Conservation (phyloP, 1,140 invertebrate species). For the Macrotrachela quadricornifera region DNA sequence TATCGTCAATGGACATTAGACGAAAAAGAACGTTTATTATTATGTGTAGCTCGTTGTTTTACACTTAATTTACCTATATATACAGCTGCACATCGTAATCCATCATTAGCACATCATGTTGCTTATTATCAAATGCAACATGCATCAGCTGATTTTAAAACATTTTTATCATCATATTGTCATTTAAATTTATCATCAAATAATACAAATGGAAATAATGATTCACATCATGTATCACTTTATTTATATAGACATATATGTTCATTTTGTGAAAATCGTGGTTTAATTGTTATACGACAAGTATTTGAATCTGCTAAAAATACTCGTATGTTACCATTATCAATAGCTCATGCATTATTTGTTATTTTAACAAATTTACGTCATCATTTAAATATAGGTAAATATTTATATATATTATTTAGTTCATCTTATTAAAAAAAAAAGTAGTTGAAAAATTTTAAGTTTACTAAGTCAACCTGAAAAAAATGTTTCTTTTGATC, state of each 20-base stretch:
- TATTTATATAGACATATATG: background rate
- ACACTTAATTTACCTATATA: constrained; percentile 3
- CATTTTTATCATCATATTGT: background rate
- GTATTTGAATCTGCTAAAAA: no score
- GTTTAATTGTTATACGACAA: no score
- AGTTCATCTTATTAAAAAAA: constrained; percentile 2
- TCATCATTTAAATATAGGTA: no score
- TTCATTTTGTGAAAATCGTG: background rate
- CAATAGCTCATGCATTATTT: no score
- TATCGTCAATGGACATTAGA: background rate
- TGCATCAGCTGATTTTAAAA: background rate
- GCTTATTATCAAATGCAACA: no score
- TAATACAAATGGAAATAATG: background rate
- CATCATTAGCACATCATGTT: background rate
- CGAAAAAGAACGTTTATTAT: background rate
- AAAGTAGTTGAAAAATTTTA: constrained; percentile 7
- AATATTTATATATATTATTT: no score
- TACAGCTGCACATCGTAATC: background rate
- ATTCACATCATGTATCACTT: background rate
- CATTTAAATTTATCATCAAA: background rate
- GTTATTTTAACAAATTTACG: no score
- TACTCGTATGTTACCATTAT: no score
- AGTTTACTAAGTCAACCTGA: background rate
- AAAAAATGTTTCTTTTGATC: background rate
- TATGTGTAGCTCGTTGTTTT: background rate